phyloP scores from a whole-genome alignment of 2,113 vertebrate genomes.

The Astur gentilis region DNA sequence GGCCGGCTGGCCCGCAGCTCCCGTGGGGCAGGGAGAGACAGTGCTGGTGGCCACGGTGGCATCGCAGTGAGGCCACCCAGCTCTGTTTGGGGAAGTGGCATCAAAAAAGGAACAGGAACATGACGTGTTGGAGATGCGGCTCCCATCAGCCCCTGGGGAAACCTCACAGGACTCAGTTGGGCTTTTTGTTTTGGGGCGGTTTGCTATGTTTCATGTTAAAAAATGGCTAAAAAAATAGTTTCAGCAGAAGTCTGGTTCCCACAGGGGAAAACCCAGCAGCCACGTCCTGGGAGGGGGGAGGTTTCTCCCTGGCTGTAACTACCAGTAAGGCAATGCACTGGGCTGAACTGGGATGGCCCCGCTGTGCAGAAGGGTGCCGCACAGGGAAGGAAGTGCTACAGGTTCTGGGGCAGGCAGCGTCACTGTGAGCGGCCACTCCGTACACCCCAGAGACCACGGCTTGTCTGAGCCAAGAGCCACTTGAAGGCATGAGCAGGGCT shows the following conservation, averaged over 20 bases:
- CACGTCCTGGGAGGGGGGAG: fast-evolving
- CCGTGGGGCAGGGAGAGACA: background rate
- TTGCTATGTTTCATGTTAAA: fast-evolving
- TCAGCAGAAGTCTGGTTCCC: background rate
- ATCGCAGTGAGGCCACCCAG: fast-evolving
- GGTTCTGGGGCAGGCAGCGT: background rate
- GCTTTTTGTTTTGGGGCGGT: background rate
- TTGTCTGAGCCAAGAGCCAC: background rate
- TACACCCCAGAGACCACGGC: background rate
- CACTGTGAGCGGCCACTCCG: background rate
- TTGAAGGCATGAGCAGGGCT: fast-evolving
- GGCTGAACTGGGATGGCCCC: background rate
- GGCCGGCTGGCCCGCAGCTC: background rate
- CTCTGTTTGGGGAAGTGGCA: background rate
- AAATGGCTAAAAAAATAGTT: background rate
- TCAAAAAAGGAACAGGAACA: background rate
- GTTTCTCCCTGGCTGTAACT: background rate
- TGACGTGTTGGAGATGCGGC: fast-evolving
- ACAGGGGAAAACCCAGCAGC: background rate
- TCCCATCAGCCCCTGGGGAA: background rate
- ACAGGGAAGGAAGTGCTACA: background rate
- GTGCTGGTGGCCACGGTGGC: background rate
- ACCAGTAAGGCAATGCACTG: background rate
- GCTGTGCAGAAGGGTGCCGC: fast-evolving
- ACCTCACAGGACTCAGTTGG: background rate